Evolutionary conservation across 2,888 invertebrate genomes (phyloP).

Genomic region (Vanessa cardui): DNA sequence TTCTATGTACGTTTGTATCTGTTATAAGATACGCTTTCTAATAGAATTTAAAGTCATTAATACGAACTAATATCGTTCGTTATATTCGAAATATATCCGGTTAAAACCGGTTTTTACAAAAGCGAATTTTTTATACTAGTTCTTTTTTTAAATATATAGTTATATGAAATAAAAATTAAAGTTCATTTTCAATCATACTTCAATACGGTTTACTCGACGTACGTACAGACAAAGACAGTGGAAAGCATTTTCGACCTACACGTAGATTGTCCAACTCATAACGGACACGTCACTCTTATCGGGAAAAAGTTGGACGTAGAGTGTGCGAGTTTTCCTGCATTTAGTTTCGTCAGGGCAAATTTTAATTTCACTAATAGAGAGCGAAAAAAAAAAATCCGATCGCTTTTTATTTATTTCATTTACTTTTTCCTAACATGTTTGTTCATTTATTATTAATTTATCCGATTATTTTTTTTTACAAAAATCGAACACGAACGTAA

Average conservation of each 20-base stretch:
- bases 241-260: slow-evolving; percentile 31
- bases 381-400: slow-evolving; percentile 25
- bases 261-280: slow-evolving; percentile 68
- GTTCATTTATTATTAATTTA: slow-evolving; percentile 11
- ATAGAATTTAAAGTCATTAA: slow-evolving; percentile 1
- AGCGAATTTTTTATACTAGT: neutral
- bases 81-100: neutral
- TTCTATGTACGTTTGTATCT: slow-evolving; percentile 9
- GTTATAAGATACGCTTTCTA: slow-evolving; percentile 7
- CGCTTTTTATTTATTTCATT: neutral
- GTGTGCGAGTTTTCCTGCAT: slow-evolving; percentile 36
- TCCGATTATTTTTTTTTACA: slow-evolving; percentile 3
- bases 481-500: neutral
- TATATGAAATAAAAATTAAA: neutral
- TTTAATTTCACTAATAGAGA: slow-evolving; percentile 33
- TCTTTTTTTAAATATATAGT: neutral
- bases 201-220: slow-evolving; percentile 7
- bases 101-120: neutral
- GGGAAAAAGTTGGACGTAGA: slow-evolving; percentile 57
- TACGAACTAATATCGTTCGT: neutral
- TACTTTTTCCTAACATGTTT: neutral
- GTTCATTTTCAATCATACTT: neutral
- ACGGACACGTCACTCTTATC: slow-evolving; percentile 76
- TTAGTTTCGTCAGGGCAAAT: slow-evolving; percentile 32
- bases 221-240: slow-evolving; percentile 18